Base-by-base conservation (phyloP, 2,888 invertebrate genomes). In the Hofmannophila pseudospretella region DNA sequence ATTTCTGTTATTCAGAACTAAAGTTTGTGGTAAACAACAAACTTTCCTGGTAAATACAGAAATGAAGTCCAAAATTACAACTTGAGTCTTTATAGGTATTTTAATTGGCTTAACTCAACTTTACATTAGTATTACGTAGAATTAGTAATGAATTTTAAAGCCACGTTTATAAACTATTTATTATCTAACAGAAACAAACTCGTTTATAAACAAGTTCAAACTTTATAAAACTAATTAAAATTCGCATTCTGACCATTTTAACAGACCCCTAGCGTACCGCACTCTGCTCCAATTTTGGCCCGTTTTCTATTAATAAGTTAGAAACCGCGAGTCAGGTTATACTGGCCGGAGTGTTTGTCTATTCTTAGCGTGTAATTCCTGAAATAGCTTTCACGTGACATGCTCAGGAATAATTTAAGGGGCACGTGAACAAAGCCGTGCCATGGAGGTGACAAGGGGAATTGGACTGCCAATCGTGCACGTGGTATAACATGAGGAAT, bases 351-450 rank as follows among this genome's bases (percentile, higher is more conserved):
- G 14, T 19, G 7, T 7, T 13, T 13, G 12, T 10, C 38, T 38
- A 38, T 28, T 19, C 33, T 38, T 33, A 33, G 32, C 19, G 2
- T 10, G n/a, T 10, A 31, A 32, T 22, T 28, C 27, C 28, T 35
- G 35, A 35, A 30, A 35, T 27, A 36, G 26, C 23, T 9, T 32
- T 25, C n/a, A 36, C 22, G 36, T 36, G 36, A 30, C 35, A 13
- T 28, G 35, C 29, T 13, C 7, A 9, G 32, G 30, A 28, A 29
- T 38, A 34, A 38, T 38, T 33, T 38, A 33, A 12, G 19, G 33
- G 4, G 10, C 9, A 12, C 23, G 10, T n/a, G 29, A 34, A 38
- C 38, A 34, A 38, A 38, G 33, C 27, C 8, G 9, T 12, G 16
- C 16, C 25, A 7, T 10, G 13, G 14, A 11, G 4, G 25, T 25